Conservation (phyloP, 1,140 invertebrate genomes). For the Maniola jurtina region DNA sequence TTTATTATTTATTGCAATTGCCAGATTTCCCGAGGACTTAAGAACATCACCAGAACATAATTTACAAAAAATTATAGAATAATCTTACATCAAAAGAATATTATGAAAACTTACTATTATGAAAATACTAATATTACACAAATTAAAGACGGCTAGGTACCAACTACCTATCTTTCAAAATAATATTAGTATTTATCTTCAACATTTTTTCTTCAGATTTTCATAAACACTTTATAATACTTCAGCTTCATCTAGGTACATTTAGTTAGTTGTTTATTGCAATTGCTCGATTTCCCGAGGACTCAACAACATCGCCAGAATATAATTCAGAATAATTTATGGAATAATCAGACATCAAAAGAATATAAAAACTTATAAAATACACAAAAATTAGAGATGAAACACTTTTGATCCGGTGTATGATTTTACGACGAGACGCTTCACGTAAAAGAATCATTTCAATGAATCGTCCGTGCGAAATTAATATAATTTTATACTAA, state of each 20-base stretch:
- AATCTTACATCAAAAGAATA: no score
- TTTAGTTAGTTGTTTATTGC: background rate
- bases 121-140: no score
- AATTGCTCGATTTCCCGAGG: background rate
- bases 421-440: background rate
- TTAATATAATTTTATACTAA: constrained; percentile 12
- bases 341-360: background rate
- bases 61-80: no score
- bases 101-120: no score
- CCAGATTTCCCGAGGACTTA: no score
- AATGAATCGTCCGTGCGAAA: background rate
- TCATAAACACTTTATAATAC: background rate
- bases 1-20: no score
- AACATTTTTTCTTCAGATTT: no score
- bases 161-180: no score
- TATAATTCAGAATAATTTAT: background rate
- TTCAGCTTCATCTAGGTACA: background rate
- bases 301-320: background rate
- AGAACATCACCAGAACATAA: no score
- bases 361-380: background rate
- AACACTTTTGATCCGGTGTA: background rate
- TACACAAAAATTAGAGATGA: constrained; percentile 1
- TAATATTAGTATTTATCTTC: no score
- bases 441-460: background rate
- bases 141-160: no score